Percentiles rank a stretch among this genome's conserved stretches.
These are phyloP conservation scores for Hypocryptadius cinnamomeus DNA, from an alignment of 2,113 vertebrate genomes.

Conservation along the genomic window DNA sequence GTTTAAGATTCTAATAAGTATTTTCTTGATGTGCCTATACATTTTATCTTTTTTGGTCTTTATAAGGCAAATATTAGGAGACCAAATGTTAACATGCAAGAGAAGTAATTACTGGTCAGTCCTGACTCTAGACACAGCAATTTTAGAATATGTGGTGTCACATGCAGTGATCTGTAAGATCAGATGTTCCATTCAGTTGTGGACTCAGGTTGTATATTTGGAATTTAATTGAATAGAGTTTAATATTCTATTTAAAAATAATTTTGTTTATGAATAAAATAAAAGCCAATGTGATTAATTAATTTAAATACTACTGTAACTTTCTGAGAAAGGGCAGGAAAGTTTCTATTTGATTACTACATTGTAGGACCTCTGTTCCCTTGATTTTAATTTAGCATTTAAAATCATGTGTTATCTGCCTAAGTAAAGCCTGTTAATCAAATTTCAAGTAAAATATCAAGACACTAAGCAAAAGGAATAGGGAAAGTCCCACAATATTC, in stretches of 20 bases:
- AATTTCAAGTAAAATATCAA: not conserved
- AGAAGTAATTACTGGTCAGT: not conserved
- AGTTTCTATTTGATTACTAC: not conserved
- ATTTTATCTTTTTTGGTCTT: not conserved
- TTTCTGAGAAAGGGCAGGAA: not conserved
- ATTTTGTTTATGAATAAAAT: not conserved
- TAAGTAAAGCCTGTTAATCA: not conserved
- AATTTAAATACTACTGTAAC: not conserved
- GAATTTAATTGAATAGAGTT: not conserved
- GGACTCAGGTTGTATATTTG: not conserved
- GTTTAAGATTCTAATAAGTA: not conserved
- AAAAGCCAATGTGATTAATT: not conserved
- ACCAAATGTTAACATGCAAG: not conserved
- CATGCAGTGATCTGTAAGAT: not conserved
- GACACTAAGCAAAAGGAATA: not conserved
- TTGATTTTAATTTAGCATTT: not conserved
- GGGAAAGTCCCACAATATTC: not conserved
- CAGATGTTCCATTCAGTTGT: not conserved
- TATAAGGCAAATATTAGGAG: not conserved
- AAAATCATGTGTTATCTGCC: rapidly evolving
- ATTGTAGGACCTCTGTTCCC: rapidly evolving
- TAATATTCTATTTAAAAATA: not conserved
- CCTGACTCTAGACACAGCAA: not conserved
- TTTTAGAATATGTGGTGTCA: not conserved
- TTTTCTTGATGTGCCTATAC: not conserved